These are phyloP conservation scores for Cotesia vestalis DNA, from an alignment of 1,140 invertebrate genomes.

Conservation along the genomic window DNA sequence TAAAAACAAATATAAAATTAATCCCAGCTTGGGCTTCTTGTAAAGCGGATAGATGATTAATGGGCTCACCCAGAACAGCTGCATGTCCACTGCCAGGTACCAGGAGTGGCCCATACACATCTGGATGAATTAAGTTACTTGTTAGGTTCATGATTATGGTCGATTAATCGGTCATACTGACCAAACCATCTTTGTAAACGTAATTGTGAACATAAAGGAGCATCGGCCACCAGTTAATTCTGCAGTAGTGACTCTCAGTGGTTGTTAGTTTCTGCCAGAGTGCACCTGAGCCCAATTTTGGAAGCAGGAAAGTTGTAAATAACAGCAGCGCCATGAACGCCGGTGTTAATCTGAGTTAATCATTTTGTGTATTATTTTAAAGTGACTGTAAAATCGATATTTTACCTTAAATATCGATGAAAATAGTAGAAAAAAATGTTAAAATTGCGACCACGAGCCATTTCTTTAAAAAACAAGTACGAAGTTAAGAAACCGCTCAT, in stretches of 20 bases:
- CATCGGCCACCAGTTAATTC: slow-evolving; percentile 69
- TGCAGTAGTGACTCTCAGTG: slow-evolving; percentile 52
- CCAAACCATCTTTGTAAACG: slow-evolving; percentile 52
- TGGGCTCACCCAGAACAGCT: slow-evolving; percentile 56
- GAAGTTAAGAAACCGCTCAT: slow-evolving; percentile 71
- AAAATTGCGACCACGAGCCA: slow-evolving; percentile 53
- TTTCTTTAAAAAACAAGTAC: slow-evolving; percentile 67
- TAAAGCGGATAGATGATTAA: slow-evolving; percentile 53
- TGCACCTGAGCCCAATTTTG: slow-evolving; percentile 58
- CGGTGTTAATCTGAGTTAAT: slow-evolving; percentile 61
- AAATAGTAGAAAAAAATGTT: slow-evolving; percentile 55
- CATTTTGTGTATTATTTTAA: neutral
- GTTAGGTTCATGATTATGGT: too few species aligned
- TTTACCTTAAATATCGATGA: slow-evolving; percentile 54
- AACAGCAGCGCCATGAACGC: slow-evolving; percentile 58
- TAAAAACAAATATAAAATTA: neutral
- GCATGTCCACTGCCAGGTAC: slow-evolving; percentile 62
- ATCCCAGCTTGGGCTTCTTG: slow-evolving; percentile 44
- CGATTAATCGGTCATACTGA: slow-evolving; percentile 37
- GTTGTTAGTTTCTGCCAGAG: slow-evolving; percentile 52
- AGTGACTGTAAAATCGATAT: too few species aligned
- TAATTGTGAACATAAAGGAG: slow-evolving; percentile 72
- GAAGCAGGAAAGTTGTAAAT: slow-evolving; percentile 55
- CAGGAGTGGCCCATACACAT: slow-evolving; percentile 60
- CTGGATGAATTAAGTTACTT: neutral